Percentiles rank a stretch among this genome's conserved stretches.
Conservation (phyloP, 64 coral and sea anemone species). For the Dendrophyllia cribrosa region DNA sequence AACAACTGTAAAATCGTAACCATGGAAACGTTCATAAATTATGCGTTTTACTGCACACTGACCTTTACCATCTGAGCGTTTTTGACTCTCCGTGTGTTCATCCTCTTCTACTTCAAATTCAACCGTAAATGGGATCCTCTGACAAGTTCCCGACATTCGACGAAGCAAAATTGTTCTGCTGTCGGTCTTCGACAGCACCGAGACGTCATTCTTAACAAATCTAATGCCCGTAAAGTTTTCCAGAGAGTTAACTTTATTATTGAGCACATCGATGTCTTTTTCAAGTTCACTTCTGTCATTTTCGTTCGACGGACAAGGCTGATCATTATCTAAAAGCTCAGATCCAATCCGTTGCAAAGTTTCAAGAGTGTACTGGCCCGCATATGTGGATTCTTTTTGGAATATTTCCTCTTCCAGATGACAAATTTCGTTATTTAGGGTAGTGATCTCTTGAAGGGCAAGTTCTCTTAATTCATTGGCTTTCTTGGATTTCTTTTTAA, state of each 20-base stretch:
- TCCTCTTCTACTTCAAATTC: constrained; percentile 44
- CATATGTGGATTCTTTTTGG: constrained; percentile 38
- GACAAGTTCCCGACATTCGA: constrained; percentile 29
- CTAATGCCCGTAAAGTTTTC: constrained; percentile 56
- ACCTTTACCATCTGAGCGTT: background rate
- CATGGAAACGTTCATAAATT: background rate
- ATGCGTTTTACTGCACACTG: background rate
- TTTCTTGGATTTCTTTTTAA: constrained; percentile 43
- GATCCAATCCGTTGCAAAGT: constrained; percentile 33
- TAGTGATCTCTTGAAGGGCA: constrained; percentile 52
- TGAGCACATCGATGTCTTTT: constrained; percentile 38
- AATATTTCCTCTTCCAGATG: constrained; percentile 72
- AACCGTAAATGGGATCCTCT: constrained; percentile 24
- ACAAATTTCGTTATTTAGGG: constrained; percentile 66
- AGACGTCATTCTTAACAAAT: constrained; percentile 17
- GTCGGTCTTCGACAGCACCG: constrained; percentile 9
- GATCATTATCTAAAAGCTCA: constrained; percentile 24
- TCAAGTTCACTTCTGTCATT: background rate
- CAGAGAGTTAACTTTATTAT: constrained; percentile 36
- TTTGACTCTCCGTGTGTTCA: background rate
- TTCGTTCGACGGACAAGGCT: constrained; percentile 2
- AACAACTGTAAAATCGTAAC: no score
- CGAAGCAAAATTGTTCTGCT: background rate
- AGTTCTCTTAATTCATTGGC: constrained; percentile 44
- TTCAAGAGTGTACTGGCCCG: constrained; percentile 45